Evolutionary conservation across 2,888 invertebrate species (phyloP), one percentile per base, ranked within the genome.

Genomic region (Drosophila monieri): DNA sequence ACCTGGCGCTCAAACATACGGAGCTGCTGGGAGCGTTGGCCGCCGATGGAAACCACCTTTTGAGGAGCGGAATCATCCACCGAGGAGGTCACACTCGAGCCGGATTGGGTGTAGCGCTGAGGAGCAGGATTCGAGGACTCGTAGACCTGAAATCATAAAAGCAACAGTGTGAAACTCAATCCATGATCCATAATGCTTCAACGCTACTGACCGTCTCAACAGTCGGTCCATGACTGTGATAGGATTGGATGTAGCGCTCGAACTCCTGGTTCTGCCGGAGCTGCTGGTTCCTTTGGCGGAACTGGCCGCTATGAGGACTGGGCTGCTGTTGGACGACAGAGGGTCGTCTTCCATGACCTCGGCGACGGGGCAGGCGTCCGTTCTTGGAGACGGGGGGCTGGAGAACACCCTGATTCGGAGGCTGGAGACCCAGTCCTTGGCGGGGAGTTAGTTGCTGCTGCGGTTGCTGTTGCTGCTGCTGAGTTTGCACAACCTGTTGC

Each of bases 191-290:
- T 9, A 9, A 5, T n/a, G 32, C n/a, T 32, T 32, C 6, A 6
- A 35, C 6, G 6, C 3, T 41, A 41, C 85, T 84, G 47, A 90
- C 90, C 30, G 90, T 90, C 69, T 90, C 91, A 12, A 90, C 91
- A 9, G 91, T 86, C 14, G 90, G 90, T 61, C 89, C 89, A 68
- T 89, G 85, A 53, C 86, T 90, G 35, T 90, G 91, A 73, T 90
- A 89, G 30, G 86, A 88, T 46, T 90, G 89, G 44, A 90, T 90
- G 62, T 90, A 90, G 3, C 90, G 86, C 58, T 90, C 90, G 59
- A 90, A 90, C 52, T 90, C 90, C 71, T 90, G 89, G 48, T 90
- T 90, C 51, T 90, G 88, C 2, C 85, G 88, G 23, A 88, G 77
- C 61, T 89, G 90, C 27, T 87, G 80, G 35, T 77, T 87, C 23